Evolutionary conservation across 1,140 invertebrate genomes (phyloP), one percentile per base, ranked within the genome.

Genomic region (Heliconius congener): DNA sequence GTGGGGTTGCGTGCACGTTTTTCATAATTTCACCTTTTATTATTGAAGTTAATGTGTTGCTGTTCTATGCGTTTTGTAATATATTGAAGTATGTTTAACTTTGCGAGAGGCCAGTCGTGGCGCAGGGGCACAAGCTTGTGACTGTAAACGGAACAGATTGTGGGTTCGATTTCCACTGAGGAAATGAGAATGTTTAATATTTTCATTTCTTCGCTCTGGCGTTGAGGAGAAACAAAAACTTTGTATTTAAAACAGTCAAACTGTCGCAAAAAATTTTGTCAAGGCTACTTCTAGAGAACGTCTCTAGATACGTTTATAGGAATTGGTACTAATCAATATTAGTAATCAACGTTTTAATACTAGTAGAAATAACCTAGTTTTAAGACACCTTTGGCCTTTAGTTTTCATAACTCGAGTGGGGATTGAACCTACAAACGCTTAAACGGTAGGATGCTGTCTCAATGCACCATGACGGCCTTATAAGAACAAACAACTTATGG

Each of bases 1-100:
- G 30, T 30, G 16, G 2, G 3, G 18, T 71, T 19, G 55, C 74
- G 74, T 76, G 74, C 18, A 66, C 3, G 11, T 66, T 30, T 66
- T 66, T 66, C 60, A 66, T 66, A 66, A 66, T 66, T 66, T 66
- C 27, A 27, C 60, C 60, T 66, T 66, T 66, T 23, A 60, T 60
- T 60, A 60, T 60, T 60, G n/a, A 9, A 60, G 55, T 60, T 16
- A 46, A 16, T 16, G 42, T 46, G 16, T 46, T 46, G 34, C 5
- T 37, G 42, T 16, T 46, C 16, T 46, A 46, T 1, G 3, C 13
- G 55, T 23, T 60, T 60, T 60, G 55, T 60, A 60, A 60, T 60
- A 60, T 60, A 60, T 60, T 60, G 8, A 19, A 52, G 18, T 52
- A 52, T 8, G 50, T 52, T 57, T 57, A 2, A 37, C 34, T 37